Evolutionary conservation across 2,888 invertebrate species (phyloP), one percentile per base, ranked within the genome.

Genomic region (Dione vanillae): DNA sequence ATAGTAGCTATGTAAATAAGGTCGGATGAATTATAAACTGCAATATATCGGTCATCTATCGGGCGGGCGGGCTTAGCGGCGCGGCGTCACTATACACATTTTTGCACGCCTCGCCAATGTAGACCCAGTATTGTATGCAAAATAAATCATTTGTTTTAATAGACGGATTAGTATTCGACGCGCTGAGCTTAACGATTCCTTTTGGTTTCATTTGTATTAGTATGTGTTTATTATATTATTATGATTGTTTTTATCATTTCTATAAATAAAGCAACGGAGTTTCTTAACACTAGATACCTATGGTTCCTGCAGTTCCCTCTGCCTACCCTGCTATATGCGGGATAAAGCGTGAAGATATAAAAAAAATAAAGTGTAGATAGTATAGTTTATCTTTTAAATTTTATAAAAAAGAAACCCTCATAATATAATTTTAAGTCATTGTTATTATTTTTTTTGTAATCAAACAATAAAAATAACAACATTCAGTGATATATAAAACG

Each of bases 71-170:
- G 7, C n/a, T n/a, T n/a, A n/a, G 59, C 14, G 41, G 19, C 16
- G 43, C 0, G 41, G 20, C 62, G 47, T 62, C 35, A 62, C 75
- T 71, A 76, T 79, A 79, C 82, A 82, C 88, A 89, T 89, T 85
- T 86, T 83, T 86, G 86, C 90, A 89, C 87, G 89, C 82, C 76
- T 79, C 70, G 72, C 79, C 81, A 80, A 73, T 78, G 72, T 78
- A 75, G 71, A 75, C 69, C 78, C 74, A 79, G 75, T 74, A 89
- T 89, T 90, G 90, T 89, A 90, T 90, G 89, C 87, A 84, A 90
- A 90, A 74, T 78, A 68, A 71, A 81, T 83, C 70, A 82, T 83
- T 82, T 77, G 82, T 83, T 81, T 80, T 82, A 37, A 80, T 76
- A 72, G 70, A 64, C 66, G 70, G 73, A 78, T 83, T 82, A 80